Evolutionary conservation across 2,888 invertebrate genomes (phyloP).

Genomic region (Amiota minor): DNA sequence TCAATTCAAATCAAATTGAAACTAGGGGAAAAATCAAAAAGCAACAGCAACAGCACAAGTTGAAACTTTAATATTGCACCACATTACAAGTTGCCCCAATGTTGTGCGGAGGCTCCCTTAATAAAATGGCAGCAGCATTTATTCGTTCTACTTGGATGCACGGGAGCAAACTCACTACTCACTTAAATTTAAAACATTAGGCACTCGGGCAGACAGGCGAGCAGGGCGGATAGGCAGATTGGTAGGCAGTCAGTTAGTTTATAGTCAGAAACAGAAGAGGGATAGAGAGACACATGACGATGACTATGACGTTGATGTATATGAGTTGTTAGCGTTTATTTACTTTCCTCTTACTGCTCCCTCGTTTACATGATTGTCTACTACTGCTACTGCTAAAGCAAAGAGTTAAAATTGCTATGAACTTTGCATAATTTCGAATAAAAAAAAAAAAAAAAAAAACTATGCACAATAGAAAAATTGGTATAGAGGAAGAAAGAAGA

Average conservation of each 20-base stretch:
- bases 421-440: constrained; percentile 26
- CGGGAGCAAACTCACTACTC: neutral
- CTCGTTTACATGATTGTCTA: constrained; percentile 19
- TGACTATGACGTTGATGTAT: constrained; percentile 8
- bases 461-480: neutral
- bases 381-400: neutral
- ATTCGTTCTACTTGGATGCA: constrained; percentile 14
- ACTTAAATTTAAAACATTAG: neutral
- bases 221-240: neutral
- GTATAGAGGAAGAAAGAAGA: neutral
- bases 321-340: constrained; percentile 19
- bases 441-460: constrained; percentile 15
- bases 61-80: constrained; percentile 7
- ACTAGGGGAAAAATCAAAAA: constrained; percentile 10
- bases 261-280: neutral
- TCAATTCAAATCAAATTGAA: constrained; percentile 21
- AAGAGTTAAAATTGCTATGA: constrained; percentile 21
- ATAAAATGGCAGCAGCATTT: no score
- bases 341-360: no score
- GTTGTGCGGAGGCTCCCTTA: neutral
- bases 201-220: neutral
- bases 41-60: neutral
- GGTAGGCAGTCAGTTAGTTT: neutral
- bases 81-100: neutral
- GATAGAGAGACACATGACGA: neutral